Evolutionary conservation across 1,140 invertebrate genomes (phyloP), one percentile per base, ranked within the genome.

Genomic region (Elymnias hypermnestra): DNA sequence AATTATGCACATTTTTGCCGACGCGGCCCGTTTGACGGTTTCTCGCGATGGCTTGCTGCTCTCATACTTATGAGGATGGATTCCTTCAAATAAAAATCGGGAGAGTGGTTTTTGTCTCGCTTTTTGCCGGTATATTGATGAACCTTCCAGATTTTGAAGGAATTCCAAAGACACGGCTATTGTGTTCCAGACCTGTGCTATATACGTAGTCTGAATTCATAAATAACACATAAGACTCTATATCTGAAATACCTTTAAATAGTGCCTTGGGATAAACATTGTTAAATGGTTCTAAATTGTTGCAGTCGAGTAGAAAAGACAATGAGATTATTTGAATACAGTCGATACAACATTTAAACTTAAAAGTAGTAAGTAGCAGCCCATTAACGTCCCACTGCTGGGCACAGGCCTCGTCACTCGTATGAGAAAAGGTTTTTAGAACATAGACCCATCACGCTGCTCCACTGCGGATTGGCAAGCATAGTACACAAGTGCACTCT

Each of bases 1-100:
- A 83, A 83, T 83, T 83, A 83, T 83, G 78, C 72, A 81, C 78
- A 83, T 83, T 83, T 83, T 78, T 83, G 72, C 72, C 67, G 63
- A 63, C 61, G 73, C 72, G 78, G 72, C 45, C 41, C 71, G 61
- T 83, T 83, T 83, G 78, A 63, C 62, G 51, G 62, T 53, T 66
- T 60, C 58, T 54, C 66, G 67, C 55, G 53, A 59, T 48, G 41
- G 38, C 33, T 26, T 43, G 47, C 40, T 57, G 45, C 38, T 33
- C 66, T 76, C 68, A 76, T 82, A 72, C 72, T 72, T 73, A 66
- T 68, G 61, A 59, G 49, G 57, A 63, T 47, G 73, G 72, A 83
- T 79, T 81, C 76, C 72, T 63, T 79, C 72, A 72, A 79, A 83
- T 81, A 83, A 83, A 83, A 83, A 83, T 81, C 68, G 47, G 45